Base-by-base conservation (phyloP, 2,113 vertebrate species). In the Oreochromis tanganicae region DNA sequence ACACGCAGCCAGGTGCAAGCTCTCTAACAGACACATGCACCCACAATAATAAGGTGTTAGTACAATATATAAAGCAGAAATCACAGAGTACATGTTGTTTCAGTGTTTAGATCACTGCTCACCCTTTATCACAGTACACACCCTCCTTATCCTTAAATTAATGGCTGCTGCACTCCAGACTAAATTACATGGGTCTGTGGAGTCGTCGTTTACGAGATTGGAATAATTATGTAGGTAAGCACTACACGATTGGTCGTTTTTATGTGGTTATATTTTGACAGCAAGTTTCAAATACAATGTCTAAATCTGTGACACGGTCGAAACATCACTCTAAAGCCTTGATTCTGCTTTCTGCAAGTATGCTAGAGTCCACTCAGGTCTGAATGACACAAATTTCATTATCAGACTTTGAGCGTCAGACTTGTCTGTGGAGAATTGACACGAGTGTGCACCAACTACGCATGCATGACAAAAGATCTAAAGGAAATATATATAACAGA, bases 141-240 rank as follows among this genome's bases (percentile, higher is more conserved):
- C 6, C 21, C 0, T 32, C 24, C 24, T 29, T 7, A 29, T 75
- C 71, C 46, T 29, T 29, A 75, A 29, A 75, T 50, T 50, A 50
- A 75, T 75, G 71, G 43, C 16, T 48, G 16, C 71, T 50, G 43
- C 24, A 11, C 71, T 75, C 71, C 43, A 32, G 71, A 75, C 43
- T 2, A 2, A 50, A 75, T 75, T 75, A 29, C 43, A 29, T 29
- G 3, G 16, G 43, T 50, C 71, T 29, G 16, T 75, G 24, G 16
- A 17, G 38, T 46, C 8, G 2, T 46, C 1, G 21, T 46, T 46
- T 46, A 24, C 5, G 2, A 75, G 14, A 29, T 75, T 1, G 0
- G 36, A 48, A 75, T 75, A 19, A 78, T 46, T 32, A 50, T 78
- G 16, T 78, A 32, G 43, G 71, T 50, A 19, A 32, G 16, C 27